Conservation (phyloP, 2,888 invertebrate genomes). For the Calameuta idolon region DNA sequence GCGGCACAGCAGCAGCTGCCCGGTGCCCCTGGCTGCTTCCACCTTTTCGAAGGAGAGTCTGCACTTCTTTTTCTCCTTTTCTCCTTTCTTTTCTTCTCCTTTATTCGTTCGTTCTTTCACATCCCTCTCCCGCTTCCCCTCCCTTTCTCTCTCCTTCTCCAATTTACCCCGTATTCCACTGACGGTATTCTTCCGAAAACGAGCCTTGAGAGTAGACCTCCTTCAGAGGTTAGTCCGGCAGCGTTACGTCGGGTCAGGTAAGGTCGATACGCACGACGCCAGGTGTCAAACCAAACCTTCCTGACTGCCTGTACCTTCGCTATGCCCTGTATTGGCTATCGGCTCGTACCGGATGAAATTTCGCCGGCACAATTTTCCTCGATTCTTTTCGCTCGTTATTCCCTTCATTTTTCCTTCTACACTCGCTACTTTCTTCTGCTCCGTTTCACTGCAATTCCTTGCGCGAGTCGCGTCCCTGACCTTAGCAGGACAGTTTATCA, state of each 20-base stretch:
- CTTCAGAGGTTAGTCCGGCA: constrained; percentile 24
- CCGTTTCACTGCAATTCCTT: not conserved
- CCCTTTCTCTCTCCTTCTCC: constrained; percentile 11
- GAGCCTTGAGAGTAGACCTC: constrained; percentile 27
- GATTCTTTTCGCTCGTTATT: too few species aligned
- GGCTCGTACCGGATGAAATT: not conserved
- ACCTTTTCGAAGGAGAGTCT: constrained; percentile 6
- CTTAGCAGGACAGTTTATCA: not conserved
- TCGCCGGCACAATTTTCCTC: too few species aligned
- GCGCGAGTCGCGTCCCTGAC: not conserved
- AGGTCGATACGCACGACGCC: constrained; percentile 16
- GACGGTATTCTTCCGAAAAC: not conserved
- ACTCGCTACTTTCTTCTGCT: not conserved
- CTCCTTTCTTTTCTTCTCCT: constrained; percentile 15
- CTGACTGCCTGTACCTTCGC: not conserved
- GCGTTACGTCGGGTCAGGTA: constrained; percentile 29
- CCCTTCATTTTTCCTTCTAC: not conserved
- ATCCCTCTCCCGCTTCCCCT: constrained; percentile 7
- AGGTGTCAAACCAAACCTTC: constrained; percentile 26
- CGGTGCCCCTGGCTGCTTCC: not conserved
- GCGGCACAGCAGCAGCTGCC: not conserved
- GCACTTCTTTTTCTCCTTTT: constrained; percentile 10
- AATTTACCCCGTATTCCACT: not conserved
- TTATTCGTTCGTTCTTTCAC: constrained; percentile 18
- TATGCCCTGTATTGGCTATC: not conserved